A percentile compares a stretch with the other conserved stretches of the same genome.
Evolutionary conservation across 1,140 invertebrate genomes (phyloP).

Genomic region (Drosophila kikkawai): DNA sequence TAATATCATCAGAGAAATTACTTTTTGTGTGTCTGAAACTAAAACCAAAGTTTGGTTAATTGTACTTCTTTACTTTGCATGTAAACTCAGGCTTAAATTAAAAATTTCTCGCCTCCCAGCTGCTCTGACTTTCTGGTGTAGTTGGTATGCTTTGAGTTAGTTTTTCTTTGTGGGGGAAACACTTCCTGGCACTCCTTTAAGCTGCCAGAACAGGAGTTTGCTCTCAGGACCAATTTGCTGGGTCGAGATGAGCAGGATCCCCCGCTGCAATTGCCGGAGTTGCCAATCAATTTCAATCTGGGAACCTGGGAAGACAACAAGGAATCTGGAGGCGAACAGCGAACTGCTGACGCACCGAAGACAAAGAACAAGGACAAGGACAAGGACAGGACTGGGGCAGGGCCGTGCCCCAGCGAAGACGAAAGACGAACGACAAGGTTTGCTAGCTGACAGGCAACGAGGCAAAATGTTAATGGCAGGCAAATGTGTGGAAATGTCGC

Average conservation of each 20-base stretch:
- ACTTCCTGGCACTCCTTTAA: conserved; percentile 17
- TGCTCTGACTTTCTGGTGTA: neutral
- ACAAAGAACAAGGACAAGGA: conserved; percentile 14
- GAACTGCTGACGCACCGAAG: conserved; percentile 39
- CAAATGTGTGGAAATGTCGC: conserved; percentile 67
- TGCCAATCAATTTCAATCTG: conserved; percentile 68
- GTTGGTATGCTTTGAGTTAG: conserved; percentile 5
- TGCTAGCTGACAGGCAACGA: conserved; percentile 38
- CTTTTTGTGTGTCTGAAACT: neutral
- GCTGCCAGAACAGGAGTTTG: conserved; percentile 26
- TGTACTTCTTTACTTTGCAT: neutral
- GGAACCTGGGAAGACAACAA: conserved; percentile 10
- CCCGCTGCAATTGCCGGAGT: conserved; percentile 25
- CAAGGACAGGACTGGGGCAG: neutral
- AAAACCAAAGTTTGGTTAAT: neutral
- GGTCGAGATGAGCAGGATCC: neutral
- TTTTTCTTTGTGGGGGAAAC: conserved; percentile 1
- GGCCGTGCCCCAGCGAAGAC: neutral
- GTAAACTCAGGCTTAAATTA: neutral
- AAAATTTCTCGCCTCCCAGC: neutral
- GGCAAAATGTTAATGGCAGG: conserved; percentile 72
- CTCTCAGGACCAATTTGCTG: conserved; percentile 15
- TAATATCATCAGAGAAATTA: too few species aligned
- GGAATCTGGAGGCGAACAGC: conserved; percentile 20
- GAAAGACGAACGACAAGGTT: conserved; percentile 17